Conservation (phyloP, 2,113 vertebrate genomes). For the Scophthalmus maximus region DNA sequence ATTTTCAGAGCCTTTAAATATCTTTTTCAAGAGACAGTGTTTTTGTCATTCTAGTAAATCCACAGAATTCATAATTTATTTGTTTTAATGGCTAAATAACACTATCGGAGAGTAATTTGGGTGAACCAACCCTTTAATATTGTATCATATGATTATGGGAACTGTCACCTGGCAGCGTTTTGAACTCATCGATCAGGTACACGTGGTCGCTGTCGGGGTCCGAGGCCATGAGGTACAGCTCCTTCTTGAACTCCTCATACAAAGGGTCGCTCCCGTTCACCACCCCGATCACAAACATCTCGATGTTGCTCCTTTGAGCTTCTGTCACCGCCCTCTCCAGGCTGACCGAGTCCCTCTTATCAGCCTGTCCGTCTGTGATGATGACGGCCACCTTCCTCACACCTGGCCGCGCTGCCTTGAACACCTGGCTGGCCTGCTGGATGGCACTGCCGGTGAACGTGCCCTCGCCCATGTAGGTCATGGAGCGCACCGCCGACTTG, state of each 20-base stretch:
- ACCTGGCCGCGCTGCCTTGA: slow-evolving; percentile 70
- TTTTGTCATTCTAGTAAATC: no score
- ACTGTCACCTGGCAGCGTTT: slow-evolving; percentile 83
- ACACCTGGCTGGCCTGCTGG: slow-evolving; percentile 77
- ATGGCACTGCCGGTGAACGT: slow-evolving; percentile 88
- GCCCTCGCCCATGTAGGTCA: slow-evolving; percentile 89
- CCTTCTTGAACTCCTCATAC: slow-evolving; percentile 81
- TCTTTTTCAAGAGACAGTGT: no score
- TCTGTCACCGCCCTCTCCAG: slow-evolving; percentile 78
- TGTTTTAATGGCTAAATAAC: no score
- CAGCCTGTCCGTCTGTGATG: slow-evolving; percentile 87
- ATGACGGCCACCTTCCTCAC: slow-evolving; percentile 87
- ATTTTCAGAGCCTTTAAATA: no score
- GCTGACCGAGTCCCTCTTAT: slow-evolving; percentile 77
- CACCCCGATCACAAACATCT: slow-evolving; percentile 88
- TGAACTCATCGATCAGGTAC: slow-evolving; percentile 86
- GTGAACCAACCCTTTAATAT: no score
- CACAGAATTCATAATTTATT: no score
- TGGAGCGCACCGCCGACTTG: slow-evolving; percentile 82
- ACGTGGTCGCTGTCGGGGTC: slow-evolving; percentile 85
- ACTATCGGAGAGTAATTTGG: no score
- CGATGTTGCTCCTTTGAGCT: slow-evolving; percentile 75
- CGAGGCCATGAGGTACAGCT: slow-evolving; percentile 86
- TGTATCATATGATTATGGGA: no score
- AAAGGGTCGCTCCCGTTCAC: slow-evolving; percentile 83